Evolutionary conservation across 2,888 invertebrate species (phyloP).

Genomic region (Gastrophysa polygoni): DNA sequence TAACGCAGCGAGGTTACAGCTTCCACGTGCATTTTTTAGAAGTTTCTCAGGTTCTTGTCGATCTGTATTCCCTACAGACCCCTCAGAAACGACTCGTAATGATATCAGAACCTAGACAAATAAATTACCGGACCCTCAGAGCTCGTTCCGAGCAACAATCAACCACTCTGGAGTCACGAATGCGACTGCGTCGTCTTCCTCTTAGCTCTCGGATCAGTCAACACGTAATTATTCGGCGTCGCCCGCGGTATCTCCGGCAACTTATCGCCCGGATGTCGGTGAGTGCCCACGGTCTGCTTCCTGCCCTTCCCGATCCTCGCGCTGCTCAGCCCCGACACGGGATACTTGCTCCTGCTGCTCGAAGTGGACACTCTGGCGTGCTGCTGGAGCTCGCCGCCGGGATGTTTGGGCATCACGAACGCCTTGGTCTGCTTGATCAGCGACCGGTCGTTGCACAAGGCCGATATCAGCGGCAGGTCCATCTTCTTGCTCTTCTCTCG

Average conservation of each 20-base stretch:
- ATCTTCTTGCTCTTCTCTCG: slow-evolving; percentile 88
- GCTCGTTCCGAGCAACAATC: too few species aligned
- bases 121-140: too few species aligned
- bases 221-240: slow-evolving; percentile 74
- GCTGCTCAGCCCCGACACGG: slow-evolving; percentile 69
- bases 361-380: slow-evolving; percentile 56
- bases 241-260: slow-evolving; percentile 72
- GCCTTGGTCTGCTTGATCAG: slow-evolving; percentile 88
- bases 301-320: slow-evolving; percentile 62
- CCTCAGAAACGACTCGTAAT: too few species aligned
- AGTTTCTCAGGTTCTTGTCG: too few species aligned
- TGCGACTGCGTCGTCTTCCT: slow-evolving; percentile 57
- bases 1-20: too few species aligned
- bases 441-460: slow-evolving; percentile 90
- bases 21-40: too few species aligned
- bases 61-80: too few species aligned
- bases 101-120: too few species aligned
- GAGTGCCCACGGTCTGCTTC: slow-evolving; percentile 51
- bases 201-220: slow-evolving; percentile 55
- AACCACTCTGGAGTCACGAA: too few species aligned
- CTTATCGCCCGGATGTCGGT: slow-evolving; percentile 80
- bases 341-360: slow-evolving; percentile 68
- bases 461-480: slow-evolving; percentile 90
- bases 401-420: slow-evolving; percentile 77
- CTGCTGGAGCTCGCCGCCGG: slow-evolving; percentile 52